Percentiles rank a stretch among this genome's conserved stretches.
These are phyloP conservation scores for Piaya cayana DNA, from an alignment of 2,113 vertebrate genomes.

Conservation along the genomic window DNA sequence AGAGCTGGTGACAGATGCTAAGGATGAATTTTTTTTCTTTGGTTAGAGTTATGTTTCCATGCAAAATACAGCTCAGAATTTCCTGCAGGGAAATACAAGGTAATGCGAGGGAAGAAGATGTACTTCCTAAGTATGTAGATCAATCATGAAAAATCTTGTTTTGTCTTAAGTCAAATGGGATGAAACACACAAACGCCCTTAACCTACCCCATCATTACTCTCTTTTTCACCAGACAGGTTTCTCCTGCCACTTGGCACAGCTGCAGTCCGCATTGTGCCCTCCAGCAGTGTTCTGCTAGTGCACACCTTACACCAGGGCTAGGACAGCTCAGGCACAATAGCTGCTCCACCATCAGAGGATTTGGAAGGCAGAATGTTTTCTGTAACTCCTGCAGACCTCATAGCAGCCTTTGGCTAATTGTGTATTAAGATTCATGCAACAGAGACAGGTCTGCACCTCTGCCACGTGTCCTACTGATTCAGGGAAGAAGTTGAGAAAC, in stretches of 20 bases:
- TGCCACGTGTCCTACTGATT: neutral
- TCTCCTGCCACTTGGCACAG: neutral
- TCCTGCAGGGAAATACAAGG: neutral
- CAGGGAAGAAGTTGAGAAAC: neutral
- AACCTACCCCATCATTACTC: constrained; percentile 62
- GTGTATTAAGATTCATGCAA: constrained; percentile 68
- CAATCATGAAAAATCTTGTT: neutral
- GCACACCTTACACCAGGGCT: neutral
- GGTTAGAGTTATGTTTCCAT: neutral
- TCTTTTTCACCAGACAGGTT: constrained; percentile 10
- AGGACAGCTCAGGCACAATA: neutral
- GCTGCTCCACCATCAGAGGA: neutral
- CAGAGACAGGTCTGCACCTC: constrained; percentile 63
- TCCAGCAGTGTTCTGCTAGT: neutral
- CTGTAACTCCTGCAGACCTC: constrained; percentile 26
- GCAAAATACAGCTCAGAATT: neutral
- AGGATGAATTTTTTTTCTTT: neutral
- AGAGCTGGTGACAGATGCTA: neutral
- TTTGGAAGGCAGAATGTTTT: neutral
- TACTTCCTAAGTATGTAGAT: neutral
- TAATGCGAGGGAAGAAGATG: neutral
- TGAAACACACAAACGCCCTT: neutral
- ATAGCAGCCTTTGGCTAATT: constrained; percentile 38
- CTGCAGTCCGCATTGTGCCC: neutral
- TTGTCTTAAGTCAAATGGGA: neutral